A percentile compares a stretch with the other conserved stretches of the same genome.
These are phyloP conservation scores for Atractosteus spatula DNA, from an alignment of 2,113 vertebrate species.

Conservation along the genomic window DNA sequence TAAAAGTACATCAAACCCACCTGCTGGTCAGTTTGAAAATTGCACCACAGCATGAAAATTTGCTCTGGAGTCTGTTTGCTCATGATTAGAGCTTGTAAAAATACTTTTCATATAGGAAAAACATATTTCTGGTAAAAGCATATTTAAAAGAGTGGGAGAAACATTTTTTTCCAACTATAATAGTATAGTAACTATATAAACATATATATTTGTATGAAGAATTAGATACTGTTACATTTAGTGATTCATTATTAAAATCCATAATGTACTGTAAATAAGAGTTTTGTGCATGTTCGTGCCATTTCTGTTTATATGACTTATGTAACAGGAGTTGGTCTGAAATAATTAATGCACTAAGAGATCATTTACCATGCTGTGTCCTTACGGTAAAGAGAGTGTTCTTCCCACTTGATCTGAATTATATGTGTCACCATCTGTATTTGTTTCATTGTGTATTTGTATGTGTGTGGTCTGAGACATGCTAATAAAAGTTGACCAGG, in stretches of 20 bases:
- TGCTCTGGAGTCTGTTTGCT: too few relatives aligned
- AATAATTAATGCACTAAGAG: too few relatives aligned
- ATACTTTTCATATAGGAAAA: neutral
- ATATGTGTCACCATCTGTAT: neutral
- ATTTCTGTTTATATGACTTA: too few relatives aligned
- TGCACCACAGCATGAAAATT: neutral
- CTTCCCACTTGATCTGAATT: neutral
- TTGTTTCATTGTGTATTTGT: slow-evolving; percentile 32
- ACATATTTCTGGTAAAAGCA: neutral
- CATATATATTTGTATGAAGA: too few relatives aligned
- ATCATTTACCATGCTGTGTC: neutral
- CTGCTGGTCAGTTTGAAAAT: slow-evolving; percentile 8
- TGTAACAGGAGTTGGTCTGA: too few relatives aligned
- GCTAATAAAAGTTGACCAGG: slow-evolving; percentile 22
- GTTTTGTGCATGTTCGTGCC: too few relatives aligned
- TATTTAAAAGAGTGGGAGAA: too few relatives aligned
- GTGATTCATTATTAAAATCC: too few relatives aligned
- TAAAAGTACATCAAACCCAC: neutral
- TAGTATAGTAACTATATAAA: too few relatives aligned
- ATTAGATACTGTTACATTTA: too few relatives aligned
- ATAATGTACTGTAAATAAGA: too few relatives aligned
- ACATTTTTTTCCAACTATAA: too few relatives aligned
- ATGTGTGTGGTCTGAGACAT: slow-evolving; percentile 30
- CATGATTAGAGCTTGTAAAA: neutral
- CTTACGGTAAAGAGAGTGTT: neutral